Percentiles rank a stretch among this genome's conserved stretches.
Evolutionary conservation across 2,113 vertebrate species (phyloP).

Genomic region (Turdus rufiventris): DNA sequence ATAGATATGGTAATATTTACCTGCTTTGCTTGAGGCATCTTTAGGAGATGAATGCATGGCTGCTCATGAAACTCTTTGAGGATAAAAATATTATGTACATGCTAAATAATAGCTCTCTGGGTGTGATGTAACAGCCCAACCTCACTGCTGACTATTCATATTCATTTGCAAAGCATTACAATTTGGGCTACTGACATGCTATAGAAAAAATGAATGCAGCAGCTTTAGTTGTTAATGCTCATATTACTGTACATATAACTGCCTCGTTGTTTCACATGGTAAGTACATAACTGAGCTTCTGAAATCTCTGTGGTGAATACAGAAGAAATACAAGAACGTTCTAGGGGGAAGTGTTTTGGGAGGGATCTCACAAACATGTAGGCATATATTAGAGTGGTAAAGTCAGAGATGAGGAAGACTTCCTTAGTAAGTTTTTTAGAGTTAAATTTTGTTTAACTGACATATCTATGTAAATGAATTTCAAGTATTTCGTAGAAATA

Average conservation of each 20-base stretch:
- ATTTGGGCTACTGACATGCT: background rate
- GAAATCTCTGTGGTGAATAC: background rate
- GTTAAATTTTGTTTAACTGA: background rate
- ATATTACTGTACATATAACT: background rate
- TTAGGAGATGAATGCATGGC: background rate
- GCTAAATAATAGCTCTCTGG: background rate
- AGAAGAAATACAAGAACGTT: background rate
- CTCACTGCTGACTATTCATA: background rate
- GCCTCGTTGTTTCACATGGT: background rate
- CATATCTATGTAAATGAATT: background rate
- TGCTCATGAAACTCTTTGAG: slow-evolving; percentile 4
- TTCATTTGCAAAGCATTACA: background rate
- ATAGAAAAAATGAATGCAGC: background rate
- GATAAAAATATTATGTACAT: background rate
- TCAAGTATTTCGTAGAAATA: background rate
- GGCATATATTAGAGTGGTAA: background rate
- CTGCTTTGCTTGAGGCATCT: background rate
- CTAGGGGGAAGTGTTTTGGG: background rate
- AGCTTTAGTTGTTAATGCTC: background rate
- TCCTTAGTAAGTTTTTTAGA: background rate
- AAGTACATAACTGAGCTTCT: background rate
- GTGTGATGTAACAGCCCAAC: background rate
- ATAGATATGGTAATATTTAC: background rate
- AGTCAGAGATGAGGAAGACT: background rate
- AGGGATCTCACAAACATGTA: background rate